A percentile compares a stretch with the other conserved stretches of the same genome.
These are phyloP conservation scores for Pecten maximus DNA, from an alignment of 2,888 invertebrate species.

Conservation along the genomic window DNA sequence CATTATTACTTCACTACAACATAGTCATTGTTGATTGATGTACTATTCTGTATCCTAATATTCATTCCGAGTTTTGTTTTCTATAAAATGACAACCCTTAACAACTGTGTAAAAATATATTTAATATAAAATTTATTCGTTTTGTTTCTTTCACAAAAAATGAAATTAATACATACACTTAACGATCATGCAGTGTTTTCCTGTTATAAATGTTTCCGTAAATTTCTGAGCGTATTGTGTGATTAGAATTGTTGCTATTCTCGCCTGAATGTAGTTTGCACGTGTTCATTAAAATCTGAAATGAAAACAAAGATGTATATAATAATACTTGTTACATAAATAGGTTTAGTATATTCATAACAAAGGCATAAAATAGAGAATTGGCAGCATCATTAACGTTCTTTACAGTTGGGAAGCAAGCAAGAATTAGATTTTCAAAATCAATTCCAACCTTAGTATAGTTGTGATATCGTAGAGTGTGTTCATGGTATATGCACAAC, in stretches of 20 bases:
- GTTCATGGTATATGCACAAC: too few relatives aligned
- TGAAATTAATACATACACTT: not conserved
- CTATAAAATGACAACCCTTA: not conserved
- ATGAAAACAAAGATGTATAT: not conserved
- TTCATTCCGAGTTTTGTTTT: not conserved
- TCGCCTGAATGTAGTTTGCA: conserved; percentile 18
- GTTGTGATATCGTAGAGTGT: too few relatives aligned
- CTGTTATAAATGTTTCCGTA: conserved; percentile 25
- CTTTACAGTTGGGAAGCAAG: too few relatives aligned
- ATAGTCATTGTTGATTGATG: too few relatives aligned
- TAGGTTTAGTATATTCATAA: too few relatives aligned
- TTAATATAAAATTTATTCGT: conserved; percentile 4
- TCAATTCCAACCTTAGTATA: too few relatives aligned
- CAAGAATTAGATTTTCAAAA: too few relatives aligned
- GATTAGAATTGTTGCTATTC: conserved; percentile 10
- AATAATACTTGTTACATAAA: not conserved
- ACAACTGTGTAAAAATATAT: not conserved
- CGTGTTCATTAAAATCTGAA: conserved; percentile 7
- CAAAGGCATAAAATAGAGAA: too few relatives aligned
- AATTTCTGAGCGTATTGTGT: not conserved
- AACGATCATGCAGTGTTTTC: not conserved
- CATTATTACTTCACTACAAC: too few relatives aligned
- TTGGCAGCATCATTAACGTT: too few relatives aligned
- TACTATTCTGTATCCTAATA: too few relatives aligned
- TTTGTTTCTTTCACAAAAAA: not conserved